phyloP scores from a whole-genome alignment of 2,113 vertebrate genomes.

The Notechis scutatus region DNA sequence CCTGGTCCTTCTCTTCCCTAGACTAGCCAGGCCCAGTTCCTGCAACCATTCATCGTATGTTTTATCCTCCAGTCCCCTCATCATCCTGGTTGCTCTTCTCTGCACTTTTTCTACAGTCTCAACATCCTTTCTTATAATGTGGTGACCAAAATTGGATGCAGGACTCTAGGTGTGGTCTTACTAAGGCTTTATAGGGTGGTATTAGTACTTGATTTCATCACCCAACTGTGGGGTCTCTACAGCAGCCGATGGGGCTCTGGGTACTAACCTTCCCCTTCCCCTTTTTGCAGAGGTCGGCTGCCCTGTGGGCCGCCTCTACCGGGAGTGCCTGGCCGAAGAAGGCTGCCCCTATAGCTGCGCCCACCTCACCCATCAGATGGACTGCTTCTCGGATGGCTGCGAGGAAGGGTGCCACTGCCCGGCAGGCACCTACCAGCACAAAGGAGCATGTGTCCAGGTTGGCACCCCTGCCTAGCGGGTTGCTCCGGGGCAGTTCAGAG shows the following conservation, averaged over 20 bases:
- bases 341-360: conserved; percentile 88
- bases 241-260: not conserved
- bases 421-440: conserved; percentile 73
- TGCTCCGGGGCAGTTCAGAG: not conserved
- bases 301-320: conserved; percentile 77
- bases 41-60: too few species aligned
- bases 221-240: not conserved
- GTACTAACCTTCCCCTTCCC: not conserved
- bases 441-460: conserved; percentile 73
- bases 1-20: too few species aligned
- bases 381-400: conserved; percentile 77
- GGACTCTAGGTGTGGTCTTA: too few species aligned
- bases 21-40: too few species aligned
- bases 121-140: too few species aligned
- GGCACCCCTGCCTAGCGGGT: not conserved
- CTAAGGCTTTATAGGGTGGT: too few species aligned
- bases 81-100: too few species aligned
- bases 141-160: too few species aligned
- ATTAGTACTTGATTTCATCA: too few species aligned
- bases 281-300: conserved; percentile 79
- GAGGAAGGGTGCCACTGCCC: conserved; percentile 90
- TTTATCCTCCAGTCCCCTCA: too few species aligned
- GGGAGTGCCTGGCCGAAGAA: conserved; percentile 77
- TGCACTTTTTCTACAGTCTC: too few species aligned
- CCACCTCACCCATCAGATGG: conserved; percentile 75